Evolutionary conservation across 2,797 vertebrate species (phyloP).

Genomic region (Lacerta agilis): DNA sequence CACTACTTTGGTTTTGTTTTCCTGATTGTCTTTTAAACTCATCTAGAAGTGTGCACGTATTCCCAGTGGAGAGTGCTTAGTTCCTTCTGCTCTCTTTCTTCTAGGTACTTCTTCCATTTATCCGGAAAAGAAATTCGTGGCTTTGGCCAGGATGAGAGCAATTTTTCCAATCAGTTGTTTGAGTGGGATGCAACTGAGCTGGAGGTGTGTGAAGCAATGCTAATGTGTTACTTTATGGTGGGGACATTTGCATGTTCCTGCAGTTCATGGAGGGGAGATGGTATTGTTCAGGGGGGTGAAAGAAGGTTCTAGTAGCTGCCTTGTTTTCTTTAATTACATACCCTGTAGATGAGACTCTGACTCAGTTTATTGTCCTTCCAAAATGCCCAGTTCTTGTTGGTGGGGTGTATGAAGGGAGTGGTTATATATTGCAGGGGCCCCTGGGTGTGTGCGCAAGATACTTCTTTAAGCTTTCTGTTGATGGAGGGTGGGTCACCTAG

Average conservation of each 20-base stretch:
- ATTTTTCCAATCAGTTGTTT: slow-evolving; percentile 86
- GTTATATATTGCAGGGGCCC: not conserved
- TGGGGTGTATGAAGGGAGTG: not conserved
- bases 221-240: not conserved
- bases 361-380: not conserved
- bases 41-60: not conserved
- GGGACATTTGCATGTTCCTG: not conserved
- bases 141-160: slow-evolving; percentile 74
- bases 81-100: not conserved
- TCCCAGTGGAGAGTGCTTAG: not conserved
- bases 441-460: not conserved
- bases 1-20: not conserved
- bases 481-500: not conserved
- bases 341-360: not conserved
- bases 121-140: slow-evolving; percentile 78
- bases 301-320: not conserved
- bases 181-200: slow-evolving; percentile 92
- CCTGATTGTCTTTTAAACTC: not conserved
- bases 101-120: slow-evolving; percentile 87
- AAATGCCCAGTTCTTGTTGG: not conserved
- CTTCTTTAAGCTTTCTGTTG: not conserved
- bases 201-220: slow-evolving; percentile 78
- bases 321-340: not conserved
- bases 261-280: not conserved
- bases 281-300: not conserved